A percentile compares a stretch with the other conserved stretches of the same genome.
These are phyloP conservation scores for Octomys mimax DNA, from an alignment of 2,797 vertebrate genomes.

Conservation along the genomic window DNA sequence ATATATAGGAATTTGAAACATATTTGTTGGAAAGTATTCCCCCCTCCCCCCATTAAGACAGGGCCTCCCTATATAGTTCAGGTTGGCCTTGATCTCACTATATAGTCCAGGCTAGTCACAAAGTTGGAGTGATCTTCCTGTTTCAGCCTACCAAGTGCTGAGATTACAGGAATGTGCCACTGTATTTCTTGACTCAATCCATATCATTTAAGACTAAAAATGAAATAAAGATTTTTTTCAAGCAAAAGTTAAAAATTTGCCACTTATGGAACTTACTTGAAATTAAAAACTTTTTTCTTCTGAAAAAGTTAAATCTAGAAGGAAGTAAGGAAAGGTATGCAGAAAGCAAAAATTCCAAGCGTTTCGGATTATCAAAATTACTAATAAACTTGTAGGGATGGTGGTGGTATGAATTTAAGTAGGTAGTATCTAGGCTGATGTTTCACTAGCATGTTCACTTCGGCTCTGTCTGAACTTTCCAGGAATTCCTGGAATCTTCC, in stretches of 20 bases:
- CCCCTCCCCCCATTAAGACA: neutral
- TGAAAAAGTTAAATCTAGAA: constrained; percentile 37
- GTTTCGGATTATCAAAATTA: neutral
- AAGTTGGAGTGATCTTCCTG: neutral
- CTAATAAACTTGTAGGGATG: neutral
- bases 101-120: neutral
- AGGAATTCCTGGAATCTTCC: neutral
- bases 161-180: neutral
- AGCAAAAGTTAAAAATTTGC: constrained; percentile 34
- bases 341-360: neutral
- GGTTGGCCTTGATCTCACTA: neutral
- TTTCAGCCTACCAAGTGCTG: neutral
- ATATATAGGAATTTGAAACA: neutral
- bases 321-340: neutral
- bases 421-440: neutral
- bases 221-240: constrained; percentile 13
- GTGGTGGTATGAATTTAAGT: neutral
- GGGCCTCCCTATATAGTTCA: neutral
- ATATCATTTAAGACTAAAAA: neutral
- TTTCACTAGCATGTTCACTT: neutral
- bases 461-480: neutral
- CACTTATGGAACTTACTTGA: constrained; percentile 8
- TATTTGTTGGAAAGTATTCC: neutral
- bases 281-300: constrained; percentile 9
- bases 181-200: neutral